These are phyloP conservation scores for Trogon melanurus DNA, from an alignment of 2,113 vertebrate genomes.

Conservation along the genomic window DNA sequence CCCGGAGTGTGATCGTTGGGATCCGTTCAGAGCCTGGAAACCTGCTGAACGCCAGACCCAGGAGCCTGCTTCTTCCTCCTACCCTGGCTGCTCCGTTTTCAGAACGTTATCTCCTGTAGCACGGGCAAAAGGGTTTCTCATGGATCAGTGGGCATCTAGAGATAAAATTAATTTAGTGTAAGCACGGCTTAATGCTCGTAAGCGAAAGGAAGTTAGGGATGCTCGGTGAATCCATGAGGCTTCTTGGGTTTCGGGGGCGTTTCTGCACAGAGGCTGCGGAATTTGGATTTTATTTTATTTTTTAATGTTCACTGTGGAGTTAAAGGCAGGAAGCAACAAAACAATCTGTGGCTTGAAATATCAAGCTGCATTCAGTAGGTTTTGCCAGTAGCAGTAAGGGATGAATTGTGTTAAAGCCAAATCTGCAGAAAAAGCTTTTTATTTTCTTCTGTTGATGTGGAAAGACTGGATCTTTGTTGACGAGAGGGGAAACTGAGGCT, in stretches of 20 bases:
- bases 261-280: not conserved
- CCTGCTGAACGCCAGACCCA: not conserved
- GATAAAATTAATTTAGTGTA: not conserved
- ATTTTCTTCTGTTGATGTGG: not conserved
- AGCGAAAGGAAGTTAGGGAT: not conserved
- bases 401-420: slow-evolving; percentile 48
- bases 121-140: not conserved
- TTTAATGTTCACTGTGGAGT: slow-evolving; percentile 8
- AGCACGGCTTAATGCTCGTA: not conserved
- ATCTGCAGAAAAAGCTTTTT: slow-evolving; percentile 1
- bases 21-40: not conserved
- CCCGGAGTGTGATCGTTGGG: too few species aligned
- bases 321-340: slow-evolving; percentile 42
- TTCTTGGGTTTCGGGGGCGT: not conserved
- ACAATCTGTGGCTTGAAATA: slow-evolving; percentile 52
- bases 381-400: slow-evolving; percentile 20
- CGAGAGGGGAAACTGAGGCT: slow-evolving; percentile 42
- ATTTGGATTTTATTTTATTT: not conserved
- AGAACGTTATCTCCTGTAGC: not conserved
- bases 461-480: slow-evolving; percentile 47
- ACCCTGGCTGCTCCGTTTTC: not conserved
- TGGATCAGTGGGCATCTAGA: not conserved
- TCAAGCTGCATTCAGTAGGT: slow-evolving; percentile 36
- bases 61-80: not conserved
- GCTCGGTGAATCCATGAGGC: not conserved